These are phyloP conservation scores for Chrysodeixis includens DNA, from an alignment of 2,888 invertebrate species.

Conservation along the genomic window DNA sequence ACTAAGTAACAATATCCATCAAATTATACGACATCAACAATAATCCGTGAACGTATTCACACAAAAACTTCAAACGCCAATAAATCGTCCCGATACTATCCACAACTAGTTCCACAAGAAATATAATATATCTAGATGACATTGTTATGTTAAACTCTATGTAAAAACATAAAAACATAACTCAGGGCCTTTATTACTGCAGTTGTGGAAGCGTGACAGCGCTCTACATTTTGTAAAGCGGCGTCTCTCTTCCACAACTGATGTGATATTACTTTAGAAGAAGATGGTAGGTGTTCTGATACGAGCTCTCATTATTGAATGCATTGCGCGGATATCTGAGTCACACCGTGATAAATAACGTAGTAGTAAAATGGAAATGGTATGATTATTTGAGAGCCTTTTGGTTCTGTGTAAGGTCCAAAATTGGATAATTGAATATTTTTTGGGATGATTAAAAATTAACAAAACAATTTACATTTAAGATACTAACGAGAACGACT, in stretches of 20 bases:
- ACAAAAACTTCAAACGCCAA: conserved; percentile 21
- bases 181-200: no score
- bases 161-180: no score
- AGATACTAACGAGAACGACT: no score
- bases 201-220: no score
- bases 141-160: no score
- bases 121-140: no score
- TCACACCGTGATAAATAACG: conserved; percentile 24
- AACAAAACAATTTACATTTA: no score
- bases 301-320: conserved; percentile 43
- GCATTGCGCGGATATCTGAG: conserved; percentile 39
- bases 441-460: no score
- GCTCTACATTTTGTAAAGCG: no score
- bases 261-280: no score
- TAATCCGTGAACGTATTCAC: conserved; percentile 4
- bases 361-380: conserved; percentile 22
- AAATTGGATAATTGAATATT: neutral
- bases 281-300: no score
- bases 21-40: neutral
- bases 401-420: neutral
- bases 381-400: neutral
- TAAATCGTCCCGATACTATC: conserved; percentile 26
- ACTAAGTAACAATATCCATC: neutral
- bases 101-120: conserved; percentile 3
- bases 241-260: no score